These are phyloP conservation scores for Halcyon chelicuti DNA, from an alignment of 2,797 vertebrate species.

Conservation along the genomic window DNA sequence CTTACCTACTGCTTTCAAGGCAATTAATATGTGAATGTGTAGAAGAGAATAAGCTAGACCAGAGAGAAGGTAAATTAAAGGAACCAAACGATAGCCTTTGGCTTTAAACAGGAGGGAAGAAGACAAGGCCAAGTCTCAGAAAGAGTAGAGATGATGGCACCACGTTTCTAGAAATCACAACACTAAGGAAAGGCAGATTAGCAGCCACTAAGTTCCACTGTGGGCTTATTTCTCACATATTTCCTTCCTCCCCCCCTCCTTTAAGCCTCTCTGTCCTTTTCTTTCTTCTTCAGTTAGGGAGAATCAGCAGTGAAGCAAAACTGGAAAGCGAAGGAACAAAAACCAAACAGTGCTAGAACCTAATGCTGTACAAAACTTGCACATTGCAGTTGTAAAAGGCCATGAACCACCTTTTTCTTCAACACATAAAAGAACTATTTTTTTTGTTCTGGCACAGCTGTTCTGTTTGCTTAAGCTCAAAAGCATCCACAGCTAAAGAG, in stretches of 20 bases:
- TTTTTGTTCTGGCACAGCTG: neutral
- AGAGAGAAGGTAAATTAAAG: neutral
- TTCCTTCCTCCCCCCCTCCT: neutral
- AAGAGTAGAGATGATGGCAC: neutral
- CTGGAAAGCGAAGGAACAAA: neutral
- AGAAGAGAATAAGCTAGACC: neutral
- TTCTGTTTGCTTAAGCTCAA: neutral
- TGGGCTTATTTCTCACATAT: neutral
- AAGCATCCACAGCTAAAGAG: neutral
- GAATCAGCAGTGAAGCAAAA: neutral
- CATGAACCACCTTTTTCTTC: neutral
- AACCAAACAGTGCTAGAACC: fast-evolving
- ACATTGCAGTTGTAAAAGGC: neutral
- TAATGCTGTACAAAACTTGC: neutral
- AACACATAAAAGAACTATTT: neutral
- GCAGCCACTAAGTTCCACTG: neutral
- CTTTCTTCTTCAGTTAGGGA: neutral
- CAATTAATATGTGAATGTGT: neutral
- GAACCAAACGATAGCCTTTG: neutral
- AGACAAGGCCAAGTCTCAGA: neutral
- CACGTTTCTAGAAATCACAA: neutral
- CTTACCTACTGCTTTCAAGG: neutral
- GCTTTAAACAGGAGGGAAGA: neutral
- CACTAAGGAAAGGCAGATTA: neutral
- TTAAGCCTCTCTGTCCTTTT: fast-evolving